phyloP scores from a whole-genome alignment of 2,888 invertebrate species.

The Trichopoda pennipes region DNA sequence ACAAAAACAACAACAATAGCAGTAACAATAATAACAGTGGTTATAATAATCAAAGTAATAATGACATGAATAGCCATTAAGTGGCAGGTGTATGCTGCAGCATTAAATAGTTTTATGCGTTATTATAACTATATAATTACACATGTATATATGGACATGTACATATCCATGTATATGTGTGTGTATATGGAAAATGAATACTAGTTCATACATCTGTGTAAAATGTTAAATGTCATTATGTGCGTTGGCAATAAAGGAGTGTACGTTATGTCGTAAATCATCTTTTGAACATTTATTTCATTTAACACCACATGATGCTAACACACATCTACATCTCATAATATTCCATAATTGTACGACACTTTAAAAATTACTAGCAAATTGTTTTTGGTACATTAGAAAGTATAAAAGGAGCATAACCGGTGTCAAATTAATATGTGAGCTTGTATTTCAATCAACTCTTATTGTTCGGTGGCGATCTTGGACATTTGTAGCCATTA shows the following conservation, averaged over 20 bases:
- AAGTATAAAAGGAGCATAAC: not conserved
- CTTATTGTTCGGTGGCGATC: not conserved
- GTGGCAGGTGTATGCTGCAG: constrained; percentile 44
- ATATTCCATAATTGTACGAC: constrained; percentile 8
- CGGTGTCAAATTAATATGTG: constrained; percentile 12
- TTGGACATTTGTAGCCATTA: not conserved
- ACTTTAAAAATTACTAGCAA: constrained; percentile 27
- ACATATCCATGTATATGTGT: too few species aligned
- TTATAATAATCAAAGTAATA: constrained; percentile 54
- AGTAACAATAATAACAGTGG: constrained; percentile 18
- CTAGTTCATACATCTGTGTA: not conserved
- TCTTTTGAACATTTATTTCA: constrained; percentile 72
- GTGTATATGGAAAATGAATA: too few species aligned
- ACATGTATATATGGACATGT: not conserved
- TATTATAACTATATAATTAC: constrained; percentile 15
- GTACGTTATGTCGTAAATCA: constrained; percentile 71
- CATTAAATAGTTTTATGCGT: constrained; percentile 6
- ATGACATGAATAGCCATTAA: constrained; percentile 55
- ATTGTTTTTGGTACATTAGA: constrained; percentile 13
- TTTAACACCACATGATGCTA: constrained; percentile 71
- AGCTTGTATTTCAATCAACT: not conserved
- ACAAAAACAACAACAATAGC: constrained; percentile 5
- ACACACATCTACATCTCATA: constrained; percentile 20
- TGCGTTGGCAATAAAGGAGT: constrained; percentile 46
- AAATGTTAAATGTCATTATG: constrained; percentile 22